Conservation (phyloP, 2,113 vertebrate species). For the Onychostruthus taczanowskii region DNA sequence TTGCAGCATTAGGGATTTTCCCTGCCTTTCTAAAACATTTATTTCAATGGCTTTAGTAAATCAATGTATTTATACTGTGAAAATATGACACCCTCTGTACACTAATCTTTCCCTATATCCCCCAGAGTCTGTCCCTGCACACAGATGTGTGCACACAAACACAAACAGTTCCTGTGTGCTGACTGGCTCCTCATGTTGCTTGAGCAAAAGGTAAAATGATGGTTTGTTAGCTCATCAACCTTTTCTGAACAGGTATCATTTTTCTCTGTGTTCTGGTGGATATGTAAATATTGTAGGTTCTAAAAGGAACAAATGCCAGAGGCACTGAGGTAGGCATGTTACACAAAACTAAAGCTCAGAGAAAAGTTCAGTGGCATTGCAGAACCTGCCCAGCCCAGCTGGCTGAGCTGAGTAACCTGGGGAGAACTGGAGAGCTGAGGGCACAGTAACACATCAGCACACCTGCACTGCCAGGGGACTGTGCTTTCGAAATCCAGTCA, state of each 20-base stretch:
- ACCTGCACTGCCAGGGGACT: not conserved
- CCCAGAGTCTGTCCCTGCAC: no score
- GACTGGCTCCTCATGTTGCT: not conserved
- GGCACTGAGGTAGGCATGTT: not conserved
- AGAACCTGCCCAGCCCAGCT: not conserved
- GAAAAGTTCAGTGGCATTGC: not conserved
- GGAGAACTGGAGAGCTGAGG: not conserved
- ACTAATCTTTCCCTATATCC: not conserved
- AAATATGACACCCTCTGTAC: not conserved
- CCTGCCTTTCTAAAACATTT: not conserved
- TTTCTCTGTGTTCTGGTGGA: not conserved
- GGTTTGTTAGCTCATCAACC: not conserved
- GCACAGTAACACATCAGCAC: not conserved
- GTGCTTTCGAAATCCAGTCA: not conserved
- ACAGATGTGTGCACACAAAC: not conserved
- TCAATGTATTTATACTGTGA: not conserved
- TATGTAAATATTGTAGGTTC: not conserved
- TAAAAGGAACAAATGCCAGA: not conserved
- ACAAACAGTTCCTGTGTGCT: not conserved
- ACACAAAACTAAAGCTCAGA: not conserved
- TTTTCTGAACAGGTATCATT: not conserved
- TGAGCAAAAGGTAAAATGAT: not conserved
- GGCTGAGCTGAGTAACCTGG: not conserved
- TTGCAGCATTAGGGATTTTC: not conserved
- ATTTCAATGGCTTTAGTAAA: not conserved